Conservation (phyloP, 2,888 invertebrate species). For the Nomada fucata region DNA sequence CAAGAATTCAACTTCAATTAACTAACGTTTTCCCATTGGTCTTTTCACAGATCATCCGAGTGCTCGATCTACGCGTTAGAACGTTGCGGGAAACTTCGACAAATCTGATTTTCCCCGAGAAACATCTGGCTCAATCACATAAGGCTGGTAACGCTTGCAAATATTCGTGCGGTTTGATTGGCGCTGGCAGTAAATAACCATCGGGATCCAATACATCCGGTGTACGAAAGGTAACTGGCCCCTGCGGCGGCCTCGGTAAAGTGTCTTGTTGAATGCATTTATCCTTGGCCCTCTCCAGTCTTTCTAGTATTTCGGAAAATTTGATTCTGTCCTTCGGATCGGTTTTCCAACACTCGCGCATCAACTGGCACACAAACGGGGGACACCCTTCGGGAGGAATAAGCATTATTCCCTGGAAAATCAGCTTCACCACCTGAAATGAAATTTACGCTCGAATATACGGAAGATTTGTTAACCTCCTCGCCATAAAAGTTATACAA, state of each 20-base stretch:
- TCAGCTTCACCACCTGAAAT: constrained; percentile 89
- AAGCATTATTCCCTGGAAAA: constrained; percentile 91
- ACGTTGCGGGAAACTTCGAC: neutral
- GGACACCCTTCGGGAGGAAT: constrained; percentile 93
- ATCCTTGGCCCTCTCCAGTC: constrained; percentile 85
- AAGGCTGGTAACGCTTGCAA: constrained; percentile 85
- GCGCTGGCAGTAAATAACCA: constrained; percentile 89
- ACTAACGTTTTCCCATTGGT: neutral
- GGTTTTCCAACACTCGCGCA: constrained; percentile 92
- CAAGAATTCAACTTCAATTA: neutral
- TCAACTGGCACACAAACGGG: constrained; percentile 89
- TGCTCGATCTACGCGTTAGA: neutral
- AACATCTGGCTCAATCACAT: constrained; percentile 31
- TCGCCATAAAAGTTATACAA: too few relatives aligned
- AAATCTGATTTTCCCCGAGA: neutral
- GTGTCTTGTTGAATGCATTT: constrained; percentile 73
- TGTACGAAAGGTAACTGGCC: constrained; percentile 84
- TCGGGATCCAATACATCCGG: constrained; percentile 87
- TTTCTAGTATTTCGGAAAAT: constrained; percentile 89
- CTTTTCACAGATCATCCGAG: neutral
- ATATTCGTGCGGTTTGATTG: constrained; percentile 86
- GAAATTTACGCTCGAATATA: neutral
- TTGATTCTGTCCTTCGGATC: constrained; percentile 91
- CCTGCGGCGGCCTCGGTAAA: constrained; percentile 86
- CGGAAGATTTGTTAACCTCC: too few relatives aligned